Percentiles rank a stretch among this genome's conserved stretches.
Evolutionary conservation across 2,888 invertebrate genomes (phyloP).

Genomic region (Philereme vetulata): DNA sequence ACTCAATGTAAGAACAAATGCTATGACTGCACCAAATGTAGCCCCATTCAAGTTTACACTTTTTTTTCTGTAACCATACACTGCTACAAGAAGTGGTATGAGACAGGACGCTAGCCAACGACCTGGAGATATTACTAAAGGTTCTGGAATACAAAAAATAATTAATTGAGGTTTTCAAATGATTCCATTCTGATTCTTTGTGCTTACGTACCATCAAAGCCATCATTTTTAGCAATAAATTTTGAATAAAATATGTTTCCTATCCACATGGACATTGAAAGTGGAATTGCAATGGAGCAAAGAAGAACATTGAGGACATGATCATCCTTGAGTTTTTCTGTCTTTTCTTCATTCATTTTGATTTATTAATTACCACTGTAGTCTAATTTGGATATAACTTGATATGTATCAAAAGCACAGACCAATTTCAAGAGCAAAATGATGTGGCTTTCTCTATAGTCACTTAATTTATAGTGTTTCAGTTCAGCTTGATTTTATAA

Average conservation of each 20-base stretch:
- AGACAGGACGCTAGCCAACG: conserved; percentile 87
- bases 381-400: too few species aligned
- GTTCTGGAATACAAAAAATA: conserved; percentile 74
- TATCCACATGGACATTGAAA: conserved; percentile 91
- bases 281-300: conserved; percentile 87
- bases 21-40: conserved; percentile 87
- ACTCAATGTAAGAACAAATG: conserved; percentile 90
- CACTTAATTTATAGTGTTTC: too few species aligned
- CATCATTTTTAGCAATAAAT: conserved; percentile 74
- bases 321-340: conserved; percentile 53
- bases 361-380: conserved; percentile 4
- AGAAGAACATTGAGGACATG: conserved; percentile 84
- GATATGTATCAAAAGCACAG: too few species aligned
- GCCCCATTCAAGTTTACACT: conserved; percentile 89
- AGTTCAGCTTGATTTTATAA: too few species aligned
- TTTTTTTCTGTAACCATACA: conserved; percentile 87
- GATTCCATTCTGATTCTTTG: too few species aligned
- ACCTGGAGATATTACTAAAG: conserved; percentile 84
- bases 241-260: conserved; percentile 87
- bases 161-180: too few species aligned
- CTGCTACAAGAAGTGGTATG: conserved; percentile 86
- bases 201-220: conserved; percentile 83
- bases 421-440: too few species aligned
- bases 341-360: conserved; percentile 29
- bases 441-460: too few species aligned